These are phyloP conservation scores for Hydrotaea diabolus DNA, from an alignment of 2,888 invertebrate genomes.

Conservation along the genomic window DNA sequence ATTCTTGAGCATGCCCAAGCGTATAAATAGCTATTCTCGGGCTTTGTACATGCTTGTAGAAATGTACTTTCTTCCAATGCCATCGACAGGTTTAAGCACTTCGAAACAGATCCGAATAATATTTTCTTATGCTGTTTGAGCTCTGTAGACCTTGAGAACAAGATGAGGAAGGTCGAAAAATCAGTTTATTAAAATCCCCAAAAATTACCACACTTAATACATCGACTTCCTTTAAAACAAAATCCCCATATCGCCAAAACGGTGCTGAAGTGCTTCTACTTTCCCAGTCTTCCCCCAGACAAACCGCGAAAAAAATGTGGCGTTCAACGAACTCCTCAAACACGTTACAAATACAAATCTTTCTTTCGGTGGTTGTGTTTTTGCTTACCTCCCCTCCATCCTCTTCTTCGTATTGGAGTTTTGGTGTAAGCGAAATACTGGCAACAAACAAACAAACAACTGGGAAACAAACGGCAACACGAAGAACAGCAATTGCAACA, in stretches of 20 bases:
- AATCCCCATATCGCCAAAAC: not conserved
- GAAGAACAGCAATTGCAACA: constrained; percentile 48
- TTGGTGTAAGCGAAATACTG: constrained; percentile 14
- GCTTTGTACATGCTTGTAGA: no score
- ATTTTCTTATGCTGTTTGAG: no score
- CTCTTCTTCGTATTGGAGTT: not conserved
- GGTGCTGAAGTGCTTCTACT: not conserved
- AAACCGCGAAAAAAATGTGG: constrained; percentile 44
- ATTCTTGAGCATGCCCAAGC: no score
- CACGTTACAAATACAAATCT: constrained; percentile 55
- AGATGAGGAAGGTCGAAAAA: no score
- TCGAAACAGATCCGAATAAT: no score
- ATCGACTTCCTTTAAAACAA: not conserved
- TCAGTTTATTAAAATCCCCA: no score
- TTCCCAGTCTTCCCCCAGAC: not conserved
- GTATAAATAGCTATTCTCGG: no score
- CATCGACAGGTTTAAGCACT: no score
- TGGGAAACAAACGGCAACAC: constrained; percentile 2
- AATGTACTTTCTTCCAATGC: no score
- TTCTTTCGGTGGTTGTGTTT: constrained; percentile 26
- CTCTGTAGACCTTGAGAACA: no score
- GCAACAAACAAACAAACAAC: no score
- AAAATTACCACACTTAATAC: not conserved
- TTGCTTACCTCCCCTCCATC: not conserved
- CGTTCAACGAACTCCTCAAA: constrained; percentile 65